A percentile compares a stretch with the other conserved stretches of the same genome.
These are phyloP conservation scores for Aplochiton taeniatus DNA, from an alignment of 2,797 vertebrate genomes.

Conservation along the genomic window DNA sequence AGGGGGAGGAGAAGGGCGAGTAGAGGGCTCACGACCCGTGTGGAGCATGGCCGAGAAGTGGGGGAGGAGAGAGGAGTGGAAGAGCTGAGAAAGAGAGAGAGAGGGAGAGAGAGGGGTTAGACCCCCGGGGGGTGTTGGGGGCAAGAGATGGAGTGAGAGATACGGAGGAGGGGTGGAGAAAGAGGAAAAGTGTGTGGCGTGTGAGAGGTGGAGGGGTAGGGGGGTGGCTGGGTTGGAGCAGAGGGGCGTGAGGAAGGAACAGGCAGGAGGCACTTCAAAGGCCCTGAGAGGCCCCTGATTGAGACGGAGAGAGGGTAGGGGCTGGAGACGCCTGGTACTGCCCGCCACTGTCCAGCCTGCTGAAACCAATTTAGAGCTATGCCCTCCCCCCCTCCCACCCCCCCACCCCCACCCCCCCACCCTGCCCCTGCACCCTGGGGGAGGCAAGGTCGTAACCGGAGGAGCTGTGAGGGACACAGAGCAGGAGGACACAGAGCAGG, in stretches of 20 bases:
- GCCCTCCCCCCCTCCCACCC: too few species aligned
- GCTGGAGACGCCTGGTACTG: slow-evolving; percentile 37
- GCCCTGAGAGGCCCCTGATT: slow-evolving; percentile 52
- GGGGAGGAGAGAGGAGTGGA: slow-evolving; percentile 31
- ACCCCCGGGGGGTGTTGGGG: too few species aligned
- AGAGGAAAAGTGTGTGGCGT: slow-evolving; percentile 21
- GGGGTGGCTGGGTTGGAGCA: not conserved
- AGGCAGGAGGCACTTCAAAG: slow-evolving; percentile 69
- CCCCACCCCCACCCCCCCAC: too few species aligned
- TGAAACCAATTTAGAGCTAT: slow-evolving; percentile 69
- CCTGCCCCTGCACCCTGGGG: slow-evolving; percentile 32
- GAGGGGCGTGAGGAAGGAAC: slow-evolving; percentile 61
- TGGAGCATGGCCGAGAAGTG: too few species aligned
- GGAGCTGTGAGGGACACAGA: slow-evolving; percentile 69
- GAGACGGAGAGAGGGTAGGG: slow-evolving; percentile 55
- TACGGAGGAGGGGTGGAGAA: slow-evolving; percentile 45
- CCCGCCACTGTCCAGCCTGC: slow-evolving; percentile 51
- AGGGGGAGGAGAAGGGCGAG: slow-evolving; percentile 8
- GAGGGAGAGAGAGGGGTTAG: not conserved
- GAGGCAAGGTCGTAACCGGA: slow-evolving; percentile 60
- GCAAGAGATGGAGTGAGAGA: slow-evolving; percentile 10
- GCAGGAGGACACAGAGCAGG: slow-evolving; percentile 58
- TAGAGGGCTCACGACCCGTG: too few species aligned
- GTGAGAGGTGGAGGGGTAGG: not conserved
- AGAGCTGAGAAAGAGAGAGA: too few species aligned